phyloP scores from a whole-genome alignment of 2,797 vertebrate species.

The Eremophila alpestris region DNA sequence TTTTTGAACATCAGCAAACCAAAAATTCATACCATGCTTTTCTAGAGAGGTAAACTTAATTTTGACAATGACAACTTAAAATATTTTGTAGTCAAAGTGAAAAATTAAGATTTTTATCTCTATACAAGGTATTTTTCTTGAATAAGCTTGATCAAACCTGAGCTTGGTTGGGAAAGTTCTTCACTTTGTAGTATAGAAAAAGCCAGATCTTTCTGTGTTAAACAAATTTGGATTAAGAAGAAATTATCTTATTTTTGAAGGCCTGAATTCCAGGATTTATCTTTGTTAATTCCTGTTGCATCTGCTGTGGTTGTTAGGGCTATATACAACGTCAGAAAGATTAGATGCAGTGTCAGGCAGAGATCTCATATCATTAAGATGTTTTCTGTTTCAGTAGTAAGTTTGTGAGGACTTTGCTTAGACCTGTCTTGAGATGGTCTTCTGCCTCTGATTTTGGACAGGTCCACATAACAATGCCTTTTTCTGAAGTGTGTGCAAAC shows the following conservation, averaged over 20 bases:
- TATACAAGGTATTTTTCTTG: not conserved
- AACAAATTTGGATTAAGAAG: not conserved
- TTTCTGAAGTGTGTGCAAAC: not conserved
- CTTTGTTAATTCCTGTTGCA: not conserved
- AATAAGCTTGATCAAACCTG: not conserved
- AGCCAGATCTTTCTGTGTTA: not conserved
- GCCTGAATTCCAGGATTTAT: not conserved
- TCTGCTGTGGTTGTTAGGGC: not conserved
- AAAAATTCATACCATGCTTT: not conserved
- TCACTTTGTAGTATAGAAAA: not conserved
- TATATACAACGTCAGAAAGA: not conserved
- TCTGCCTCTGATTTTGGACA: not conserved
- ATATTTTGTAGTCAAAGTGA: not conserved
- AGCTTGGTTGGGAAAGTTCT: not conserved
- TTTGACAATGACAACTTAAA: not conserved
- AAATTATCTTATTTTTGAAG: not conserved
- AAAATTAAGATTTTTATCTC: not conserved
- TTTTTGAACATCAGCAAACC: not conserved
- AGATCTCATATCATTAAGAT: not conserved
- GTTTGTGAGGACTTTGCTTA: not conserved
- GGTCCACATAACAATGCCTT: not conserved
- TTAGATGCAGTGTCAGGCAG: not conserved
- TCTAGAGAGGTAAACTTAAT: not conserved
- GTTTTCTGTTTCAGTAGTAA: not conserved
- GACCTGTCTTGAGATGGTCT: not conserved